phyloP scores from a whole-genome alignment of 2,797 vertebrate species.

The Hafferia zeledoni region DNA sequence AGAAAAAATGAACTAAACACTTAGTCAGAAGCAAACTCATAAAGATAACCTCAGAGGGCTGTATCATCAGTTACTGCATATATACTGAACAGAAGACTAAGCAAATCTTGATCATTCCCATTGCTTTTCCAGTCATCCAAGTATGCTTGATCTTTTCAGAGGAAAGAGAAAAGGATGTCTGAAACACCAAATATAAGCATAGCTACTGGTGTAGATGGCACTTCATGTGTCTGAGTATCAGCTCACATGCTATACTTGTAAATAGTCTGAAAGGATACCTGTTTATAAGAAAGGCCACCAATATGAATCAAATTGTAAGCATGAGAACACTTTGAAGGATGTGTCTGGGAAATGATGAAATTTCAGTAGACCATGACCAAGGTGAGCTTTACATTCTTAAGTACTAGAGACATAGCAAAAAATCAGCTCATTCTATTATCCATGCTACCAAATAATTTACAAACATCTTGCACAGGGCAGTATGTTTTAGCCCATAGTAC shows the following conservation, averaged over 20 bases:
- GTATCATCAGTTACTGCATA: background rate
- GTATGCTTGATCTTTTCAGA: background rate
- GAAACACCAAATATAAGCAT: background rate
- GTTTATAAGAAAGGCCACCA: background rate
- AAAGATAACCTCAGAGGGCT: background rate
- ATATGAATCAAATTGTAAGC: background rate
- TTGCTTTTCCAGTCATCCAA: background rate
- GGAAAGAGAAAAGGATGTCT: background rate
- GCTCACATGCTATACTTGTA: background rate
- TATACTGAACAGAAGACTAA: background rate
- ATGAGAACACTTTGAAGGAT: background rate
- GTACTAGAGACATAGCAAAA: background rate
- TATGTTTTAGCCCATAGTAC: conserved; percentile 44
- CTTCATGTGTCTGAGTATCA: background rate
- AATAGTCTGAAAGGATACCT: background rate
- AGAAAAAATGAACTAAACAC: background rate
- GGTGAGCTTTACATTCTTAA: background rate
- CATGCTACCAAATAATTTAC: background rate
- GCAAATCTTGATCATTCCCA: background rate
- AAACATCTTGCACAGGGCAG: conserved; percentile 45
- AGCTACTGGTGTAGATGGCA: background rate
- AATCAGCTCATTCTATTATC: background rate
- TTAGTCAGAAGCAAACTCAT: background rate
- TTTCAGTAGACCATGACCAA: background rate
- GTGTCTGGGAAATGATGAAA: background rate